A percentile compares a stretch with the other conserved stretches of the same genome.
Evolutionary conservation across 2,113 vertebrate genomes (phyloP).

Genomic region (Leptocoma aspasia): DNA sequence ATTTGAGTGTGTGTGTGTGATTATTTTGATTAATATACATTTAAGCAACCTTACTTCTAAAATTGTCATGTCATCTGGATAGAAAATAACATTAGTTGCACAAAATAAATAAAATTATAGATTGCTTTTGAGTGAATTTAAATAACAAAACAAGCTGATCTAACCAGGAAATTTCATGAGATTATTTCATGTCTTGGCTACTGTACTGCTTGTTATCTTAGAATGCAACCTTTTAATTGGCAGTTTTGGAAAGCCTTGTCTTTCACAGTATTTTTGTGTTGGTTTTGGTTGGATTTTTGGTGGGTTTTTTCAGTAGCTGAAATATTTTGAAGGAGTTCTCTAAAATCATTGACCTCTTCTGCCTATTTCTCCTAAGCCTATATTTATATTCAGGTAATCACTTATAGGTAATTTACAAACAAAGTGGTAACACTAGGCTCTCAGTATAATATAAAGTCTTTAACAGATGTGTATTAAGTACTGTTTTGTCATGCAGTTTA

Average conservation of each 20-base stretch:
- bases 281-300: not conserved
- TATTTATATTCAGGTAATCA: not conserved
- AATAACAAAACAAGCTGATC: not conserved
- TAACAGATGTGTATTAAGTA: not conserved
- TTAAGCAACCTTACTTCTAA: not conserved
- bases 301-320: not conserved
- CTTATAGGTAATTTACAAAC: not conserved
- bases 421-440: not conserved
- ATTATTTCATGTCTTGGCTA: not conserved
- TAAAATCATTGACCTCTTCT: not conserved
- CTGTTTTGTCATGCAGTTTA: not conserved
- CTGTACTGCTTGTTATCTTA: not conserved
- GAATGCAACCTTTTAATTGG: not conserved
- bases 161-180: not conserved
- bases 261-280: not conserved
- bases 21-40: not conserved
- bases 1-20: not conserved
- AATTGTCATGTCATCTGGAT: not conserved
- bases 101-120: not conserved
- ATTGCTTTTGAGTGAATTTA: not conserved
- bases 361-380: not conserved
- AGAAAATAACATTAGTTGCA: not conserved
- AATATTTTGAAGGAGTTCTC: not conserved
- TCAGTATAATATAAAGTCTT: not conserved
- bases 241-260: not conserved